A percentile compares a stretch with the other conserved stretches of the same genome.
phyloP scores from a whole-genome alignment of 64 coral and sea anemone species.

The Pocillopora verrucosa region DNA sequence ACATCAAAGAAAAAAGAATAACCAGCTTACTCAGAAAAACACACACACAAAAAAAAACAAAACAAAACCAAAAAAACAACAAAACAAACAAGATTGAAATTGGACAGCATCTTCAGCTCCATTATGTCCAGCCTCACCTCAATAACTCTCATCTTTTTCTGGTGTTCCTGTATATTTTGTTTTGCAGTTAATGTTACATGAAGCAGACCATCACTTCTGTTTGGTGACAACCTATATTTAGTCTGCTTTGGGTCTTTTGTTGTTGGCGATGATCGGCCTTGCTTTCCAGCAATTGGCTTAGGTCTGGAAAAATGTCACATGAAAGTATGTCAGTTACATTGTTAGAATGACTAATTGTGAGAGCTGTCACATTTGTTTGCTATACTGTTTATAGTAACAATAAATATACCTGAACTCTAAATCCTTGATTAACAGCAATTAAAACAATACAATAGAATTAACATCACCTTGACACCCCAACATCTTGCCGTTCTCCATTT shows the following conservation, averaged over 20 bases:
- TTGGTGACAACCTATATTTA: constrained; percentile 1
- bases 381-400: too few relatives aligned
- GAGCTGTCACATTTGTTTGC: too few relatives aligned
- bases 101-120: background rate
- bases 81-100: background rate
- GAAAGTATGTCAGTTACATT: too few relatives aligned
- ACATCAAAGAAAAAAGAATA: too few relatives aligned
- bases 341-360: background rate
- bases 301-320: constrained; percentile 40
- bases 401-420: too few relatives aligned
- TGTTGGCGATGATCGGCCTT: background rate
- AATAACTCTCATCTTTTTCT: constrained; percentile 91
- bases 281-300: constrained; percentile 31
- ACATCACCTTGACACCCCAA: constrained; percentile 62
- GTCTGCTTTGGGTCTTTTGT: background rate
- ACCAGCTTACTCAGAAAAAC: too few relatives aligned
- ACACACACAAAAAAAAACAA: too few relatives aligned
- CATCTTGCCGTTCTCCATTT: constrained; percentile 87
- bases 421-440: background rate
- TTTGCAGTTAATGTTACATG: constrained; percentile 70
- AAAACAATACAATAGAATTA: background rate
- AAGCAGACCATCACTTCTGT: constrained; percentile 61
- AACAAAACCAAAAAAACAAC: background rate
- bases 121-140: constrained; percentile 40
- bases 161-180: constrained; percentile 75